A percentile compares a stretch with the other conserved stretches of the same genome.
These are phyloP conservation scores for Leuciscus idus DNA, from an alignment of 2,113 vertebrate genomes.

Conservation along the genomic window DNA sequence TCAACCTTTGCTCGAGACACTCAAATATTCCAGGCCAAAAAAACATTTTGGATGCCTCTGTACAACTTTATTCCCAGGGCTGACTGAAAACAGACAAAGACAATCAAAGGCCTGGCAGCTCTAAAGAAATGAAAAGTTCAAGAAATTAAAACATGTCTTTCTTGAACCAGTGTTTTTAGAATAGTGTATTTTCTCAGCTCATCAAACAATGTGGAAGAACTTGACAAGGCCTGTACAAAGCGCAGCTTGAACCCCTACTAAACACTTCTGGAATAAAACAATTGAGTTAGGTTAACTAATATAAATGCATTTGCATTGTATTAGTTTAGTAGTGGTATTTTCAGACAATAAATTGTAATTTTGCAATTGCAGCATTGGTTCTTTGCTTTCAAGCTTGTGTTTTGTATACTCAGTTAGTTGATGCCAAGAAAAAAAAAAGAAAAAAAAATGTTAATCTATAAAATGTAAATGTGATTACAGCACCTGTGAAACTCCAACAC, in stretches of 20 bases:
- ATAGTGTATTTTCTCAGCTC: background rate
- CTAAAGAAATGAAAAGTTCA: background rate
- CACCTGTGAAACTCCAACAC: background rate
- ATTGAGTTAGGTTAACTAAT: background rate
- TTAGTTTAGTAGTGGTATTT: background rate
- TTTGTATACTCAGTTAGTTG: background rate
- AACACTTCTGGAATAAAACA: background rate
- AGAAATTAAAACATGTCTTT: background rate
- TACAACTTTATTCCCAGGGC: background rate
- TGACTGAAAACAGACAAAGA: background rate
- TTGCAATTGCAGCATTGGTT: too few species aligned
- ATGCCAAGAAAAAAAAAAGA: background rate
- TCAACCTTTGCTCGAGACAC: background rate
- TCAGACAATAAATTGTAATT: too few species aligned
- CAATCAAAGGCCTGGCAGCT: background rate
- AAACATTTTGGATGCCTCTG: background rate
- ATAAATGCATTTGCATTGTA: background rate
- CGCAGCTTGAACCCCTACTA: background rate
- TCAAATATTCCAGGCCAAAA: background rate
- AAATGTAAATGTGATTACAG: background rate
- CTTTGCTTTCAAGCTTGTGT: background rate
- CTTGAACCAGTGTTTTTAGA: background rate
- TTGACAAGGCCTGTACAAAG: too few species aligned
- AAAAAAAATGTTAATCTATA: background rate
- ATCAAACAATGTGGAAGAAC: background rate